Evolutionary conservation across 2,888 invertebrate genomes (phyloP).

Genomic region (Stramonita haemastoma): DNA sequence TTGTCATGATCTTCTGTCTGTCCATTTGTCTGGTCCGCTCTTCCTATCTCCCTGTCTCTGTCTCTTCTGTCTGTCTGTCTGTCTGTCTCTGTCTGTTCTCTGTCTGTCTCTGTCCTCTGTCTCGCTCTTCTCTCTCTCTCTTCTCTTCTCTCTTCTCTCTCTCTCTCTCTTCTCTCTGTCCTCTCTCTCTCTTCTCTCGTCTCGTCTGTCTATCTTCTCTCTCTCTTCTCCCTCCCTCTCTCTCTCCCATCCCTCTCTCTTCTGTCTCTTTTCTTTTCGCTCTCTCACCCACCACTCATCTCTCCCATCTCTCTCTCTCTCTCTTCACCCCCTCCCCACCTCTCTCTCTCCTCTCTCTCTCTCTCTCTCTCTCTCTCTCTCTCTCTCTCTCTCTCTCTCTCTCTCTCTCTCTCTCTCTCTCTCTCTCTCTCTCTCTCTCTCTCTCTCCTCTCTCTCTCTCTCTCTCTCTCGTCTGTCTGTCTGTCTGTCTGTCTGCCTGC

Average conservation of each 20-base stretch:
- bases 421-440: conserved; percentile 34
- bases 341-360: neutral
- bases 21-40: no score
- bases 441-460: conserved; percentile 29
- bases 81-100: conserved; percentile 10
- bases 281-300: conserved; percentile 14
- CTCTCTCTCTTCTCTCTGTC: conserved; percentile 8
- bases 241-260: conserved; percentile 34
- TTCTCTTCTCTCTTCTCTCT: conserved; percentile 34
- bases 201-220: no score
- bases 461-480: conserved; percentile 37
- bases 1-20: no score
- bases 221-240: conserved; percentile 28
- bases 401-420: conserved; percentile 40
- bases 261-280: conserved; percentile 32
- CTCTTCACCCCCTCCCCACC: no score
- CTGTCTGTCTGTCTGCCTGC: conserved; percentile 33
- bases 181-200: no score
- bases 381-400: conserved; percentile 38
- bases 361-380: conserved; percentile 28
- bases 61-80: neutral
- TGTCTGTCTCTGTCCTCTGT: conserved; percentile 35
- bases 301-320: no score
- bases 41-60: no score
- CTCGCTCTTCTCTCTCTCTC: conserved; percentile 36